Percentiles rank a stretch among this genome's conserved stretches.
These are phyloP conservation scores for Sisyra terminalis DNA, from an alignment of 2,888 invertebrate genomes.

Conservation along the genomic window DNA sequence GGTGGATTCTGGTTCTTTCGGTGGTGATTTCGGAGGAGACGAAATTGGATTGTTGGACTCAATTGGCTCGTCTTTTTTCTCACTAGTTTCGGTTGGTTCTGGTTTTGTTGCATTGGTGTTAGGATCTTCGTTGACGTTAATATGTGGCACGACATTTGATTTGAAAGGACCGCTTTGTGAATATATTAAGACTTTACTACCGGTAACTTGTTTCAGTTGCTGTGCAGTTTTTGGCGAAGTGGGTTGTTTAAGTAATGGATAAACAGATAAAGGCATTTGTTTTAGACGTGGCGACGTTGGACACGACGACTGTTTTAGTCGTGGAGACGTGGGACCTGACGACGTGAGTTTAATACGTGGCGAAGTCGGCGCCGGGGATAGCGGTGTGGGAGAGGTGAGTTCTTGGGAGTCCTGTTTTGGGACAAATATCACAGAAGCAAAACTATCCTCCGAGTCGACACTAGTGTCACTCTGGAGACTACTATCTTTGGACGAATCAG, in stretches of 20 bases:
- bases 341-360: slow-evolving; percentile 40
- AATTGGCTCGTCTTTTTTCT: slow-evolving; percentile 20
- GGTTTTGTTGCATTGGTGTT: slow-evolving; percentile 26
- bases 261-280: slow-evolving; percentile 34
- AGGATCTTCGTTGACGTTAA: slow-evolving; percentile 13
- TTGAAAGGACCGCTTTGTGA: slow-evolving; percentile 26
- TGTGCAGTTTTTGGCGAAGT: slow-evolving; percentile 38
- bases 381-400: slow-evolving; percentile 39
- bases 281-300: slow-evolving; percentile 48
- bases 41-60: slow-evolving; percentile 24
- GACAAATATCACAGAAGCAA: slow-evolving; percentile 82
- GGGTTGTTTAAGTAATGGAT: slow-evolving; percentile 40
- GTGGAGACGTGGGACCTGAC: slow-evolving; percentile 63
- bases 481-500: slow-evolving; percentile 75
- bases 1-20: slow-evolving; percentile 21
- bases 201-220: slow-evolving; percentile 37
- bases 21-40: slow-evolving; percentile 4
- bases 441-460: slow-evolving; percentile 86
- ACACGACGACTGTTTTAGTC: slow-evolving; percentile 52
- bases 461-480: slow-evolving; percentile 88
- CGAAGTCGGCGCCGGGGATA: slow-evolving; percentile 44
- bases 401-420: slow-evolving; percentile 57
- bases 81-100: neutral
- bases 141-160: slow-evolving; percentile 33
- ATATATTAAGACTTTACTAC: slow-evolving; percentile 37